Evolutionary conservation across 1,140 invertebrate species (phyloP).

Genomic region (Caenorhabditis tropicalis): DNA sequence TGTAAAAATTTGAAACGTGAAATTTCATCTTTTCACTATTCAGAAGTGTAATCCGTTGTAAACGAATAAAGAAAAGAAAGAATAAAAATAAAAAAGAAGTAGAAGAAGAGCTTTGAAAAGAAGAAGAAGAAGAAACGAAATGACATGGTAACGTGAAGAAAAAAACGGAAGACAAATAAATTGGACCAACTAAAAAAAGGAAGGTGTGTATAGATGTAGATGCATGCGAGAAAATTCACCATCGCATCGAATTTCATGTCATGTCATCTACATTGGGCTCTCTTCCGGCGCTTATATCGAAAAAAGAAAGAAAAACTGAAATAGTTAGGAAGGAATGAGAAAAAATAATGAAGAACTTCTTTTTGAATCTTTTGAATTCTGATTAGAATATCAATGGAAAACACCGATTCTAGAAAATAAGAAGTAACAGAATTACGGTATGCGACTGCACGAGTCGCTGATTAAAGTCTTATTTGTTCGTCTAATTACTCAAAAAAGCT

Average conservation of each 20-base stretch:
- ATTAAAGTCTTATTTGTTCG: too few species aligned
- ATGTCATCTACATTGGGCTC: conserved; percentile 36
- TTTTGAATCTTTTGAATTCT: too few species aligned
- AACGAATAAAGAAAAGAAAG: conserved; percentile 17
- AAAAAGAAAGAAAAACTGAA: neutral
- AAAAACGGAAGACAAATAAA: conserved; percentile 2
- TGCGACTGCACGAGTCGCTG: too few species aligned
- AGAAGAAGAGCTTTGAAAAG: neutral
- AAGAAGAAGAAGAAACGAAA: neutral
- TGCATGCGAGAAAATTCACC: conserved; percentile 43
- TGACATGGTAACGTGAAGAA: conserved; percentile 31
- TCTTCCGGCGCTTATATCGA: conserved; percentile 8
- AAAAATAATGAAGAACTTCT: neutral
- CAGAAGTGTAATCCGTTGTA: conserved; percentile 30
- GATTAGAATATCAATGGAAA: too few species aligned
- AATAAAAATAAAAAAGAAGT: neutral
- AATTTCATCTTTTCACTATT: conserved; percentile 37
- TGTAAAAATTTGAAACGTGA: conserved; percentile 27
- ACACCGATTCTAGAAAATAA: too few species aligned
- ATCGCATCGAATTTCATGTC: conserved; percentile 40
- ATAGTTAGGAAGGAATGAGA: neutral
- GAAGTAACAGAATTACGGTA: too few species aligned
- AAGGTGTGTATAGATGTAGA: conserved; percentile 37
- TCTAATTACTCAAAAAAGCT: too few species aligned
- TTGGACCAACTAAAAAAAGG: conserved; percentile 21